Evolutionary conservation across 2,888 invertebrate species (phyloP), one percentile per base, ranked within the genome.

Genomic region (Antheraea assamensis): DNA sequence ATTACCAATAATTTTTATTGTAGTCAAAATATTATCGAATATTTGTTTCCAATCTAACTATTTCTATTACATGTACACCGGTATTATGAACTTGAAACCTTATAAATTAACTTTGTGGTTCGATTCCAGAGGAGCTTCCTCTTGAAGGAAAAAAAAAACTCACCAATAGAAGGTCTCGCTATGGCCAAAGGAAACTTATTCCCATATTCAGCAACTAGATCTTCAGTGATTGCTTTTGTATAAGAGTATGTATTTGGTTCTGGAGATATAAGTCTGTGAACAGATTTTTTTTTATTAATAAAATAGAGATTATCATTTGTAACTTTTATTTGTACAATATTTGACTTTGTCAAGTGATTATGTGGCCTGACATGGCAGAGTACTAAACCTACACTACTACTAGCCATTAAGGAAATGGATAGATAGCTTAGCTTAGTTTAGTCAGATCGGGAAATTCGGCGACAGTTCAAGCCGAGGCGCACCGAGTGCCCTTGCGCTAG

Each of bases 181-280:
- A 99, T 96, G 42, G 97, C 97, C 17, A 98, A 93, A 0, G 99
- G 99, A 72, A 98, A 93, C 81, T 95, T 96, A 15, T 92, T 87
- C 0, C 96, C 95, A 82, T 97, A 98, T 79, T 97, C 96, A 0
- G 95, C 95, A 1, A 99, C 96, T 77, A 98, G 85, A 80, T 97
- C 96, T 91, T 99, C 99, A 0, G 98, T 98, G 75, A 99, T 95
- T 3, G 98, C 97, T 90, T 99, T 99, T 17, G 98, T 98, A 89
- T 97, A 98, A 0, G 99, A 98, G 91, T 99, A 99, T 0, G 99
- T 99, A 88, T 99, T 99, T 0, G 99, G 99, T 74, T 98, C 96
- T 21, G 96, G 96, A 61, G 95, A 95, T 47, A 98, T 92, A 19
- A 98, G 82, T 80, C 96, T 96, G 88, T 1, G 30, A 64, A 27